A percentile compares a stretch with the other conserved stretches of the same genome.
phyloP scores from a whole-genome alignment of 2,888 invertebrate species.

The Phalera bucephala region DNA sequence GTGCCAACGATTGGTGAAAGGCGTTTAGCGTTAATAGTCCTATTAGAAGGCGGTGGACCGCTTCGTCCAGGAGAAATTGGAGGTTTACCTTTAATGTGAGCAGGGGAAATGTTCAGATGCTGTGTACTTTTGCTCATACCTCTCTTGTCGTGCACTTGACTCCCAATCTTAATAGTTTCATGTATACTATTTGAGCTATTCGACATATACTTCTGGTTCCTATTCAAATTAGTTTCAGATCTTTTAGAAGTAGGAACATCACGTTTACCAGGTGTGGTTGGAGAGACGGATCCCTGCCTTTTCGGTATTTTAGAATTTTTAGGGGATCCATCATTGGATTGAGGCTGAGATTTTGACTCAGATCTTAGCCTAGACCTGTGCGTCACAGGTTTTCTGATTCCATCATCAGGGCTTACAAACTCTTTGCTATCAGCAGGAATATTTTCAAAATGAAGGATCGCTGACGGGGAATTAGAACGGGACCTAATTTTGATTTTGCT shows the following conservation, averaged over 20 bases:
- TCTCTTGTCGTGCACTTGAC: slow-evolving; percentile 66
- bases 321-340: slow-evolving; percentile 74
- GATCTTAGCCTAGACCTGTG: slow-evolving; percentile 64
- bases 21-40: slow-evolving; percentile 68
- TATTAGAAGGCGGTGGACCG: slow-evolving; percentile 76
- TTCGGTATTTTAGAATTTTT: slow-evolving; percentile 77
- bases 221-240: slow-evolving; percentile 53
- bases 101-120: slow-evolving; percentile 59
- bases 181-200: slow-evolving; percentile 77
- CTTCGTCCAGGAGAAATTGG: slow-evolving; percentile 73
- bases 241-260: slow-evolving; percentile 44
- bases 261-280: slow-evolving; percentile 46
- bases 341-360: slow-evolving; percentile 69
- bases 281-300: slow-evolving; percentile 73
- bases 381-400: slow-evolving; percentile 49
- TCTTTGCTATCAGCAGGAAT: slow-evolving; percentile 48
- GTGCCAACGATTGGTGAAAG: slow-evolving; percentile 78
- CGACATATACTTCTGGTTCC: slow-evolving; percentile 69
- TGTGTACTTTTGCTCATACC: slow-evolving; percentile 69
- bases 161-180: slow-evolving; percentile 69
- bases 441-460: slow-evolving; percentile 60
- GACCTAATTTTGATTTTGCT: slow-evolving; percentile 64
- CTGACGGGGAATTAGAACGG: slow-evolving; percentile 71
- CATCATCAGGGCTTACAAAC: slow-evolving; percentile 53
- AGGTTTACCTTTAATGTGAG: slow-evolving; percentile 71